Base-by-base conservation (phyloP, 2,113 vertebrate species). In the Psophia crepitans region DNA sequence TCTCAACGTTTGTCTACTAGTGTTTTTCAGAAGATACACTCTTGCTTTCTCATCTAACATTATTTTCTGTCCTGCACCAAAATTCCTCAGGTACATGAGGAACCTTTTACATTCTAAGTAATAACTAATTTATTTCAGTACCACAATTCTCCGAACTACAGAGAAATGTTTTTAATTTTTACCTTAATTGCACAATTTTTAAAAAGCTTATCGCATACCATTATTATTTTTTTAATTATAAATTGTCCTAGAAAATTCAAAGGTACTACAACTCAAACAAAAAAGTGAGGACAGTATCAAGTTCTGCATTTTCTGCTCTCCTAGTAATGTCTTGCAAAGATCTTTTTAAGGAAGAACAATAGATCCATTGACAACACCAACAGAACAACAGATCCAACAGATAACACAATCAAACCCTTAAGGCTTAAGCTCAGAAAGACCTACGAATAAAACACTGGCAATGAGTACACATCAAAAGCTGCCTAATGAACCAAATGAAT, bases 401-500 rank as follows among this genome's bases (percentile, higher is more conserved):
- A 84, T n/a, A 95, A 69, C 51, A 78, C n/a, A 64, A 70, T n/a
- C 22, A 88, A 88, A 80, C 15, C 58, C n/a, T 69, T 44, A 41
- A 32, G 32, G 24, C 49, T 84, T 54, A 30, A 70, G 8, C 30
- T 56, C 49, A 87, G 71, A 89, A 88, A 84, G 57, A 53, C 32
- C 2, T 17, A 79, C 73, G 79, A 93, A 79, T 32, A 79, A 63
- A 81, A 71, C 48, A 61, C 11, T 77, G 64, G 43, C 54, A 84
- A 44, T 35, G 35, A 85, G 14, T 28, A 83, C 15, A 79, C 24
- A 73, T 89, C 48, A 92, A 81, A 80, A 84, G 49, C 46, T 86
- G 76, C 46, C 68, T 78, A 96, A 97, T 86, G 66, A 94, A 77
- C 51, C 49, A 53, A 84, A 89, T 58, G 3, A 95, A 87, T 91